Percentiles rank a stretch among this genome's conserved stretches.
Evolutionary conservation across 30 jellyfish, hydroid and myxozoan species (phyloP).

Genomic region (Aurelia aurita): DNA sequence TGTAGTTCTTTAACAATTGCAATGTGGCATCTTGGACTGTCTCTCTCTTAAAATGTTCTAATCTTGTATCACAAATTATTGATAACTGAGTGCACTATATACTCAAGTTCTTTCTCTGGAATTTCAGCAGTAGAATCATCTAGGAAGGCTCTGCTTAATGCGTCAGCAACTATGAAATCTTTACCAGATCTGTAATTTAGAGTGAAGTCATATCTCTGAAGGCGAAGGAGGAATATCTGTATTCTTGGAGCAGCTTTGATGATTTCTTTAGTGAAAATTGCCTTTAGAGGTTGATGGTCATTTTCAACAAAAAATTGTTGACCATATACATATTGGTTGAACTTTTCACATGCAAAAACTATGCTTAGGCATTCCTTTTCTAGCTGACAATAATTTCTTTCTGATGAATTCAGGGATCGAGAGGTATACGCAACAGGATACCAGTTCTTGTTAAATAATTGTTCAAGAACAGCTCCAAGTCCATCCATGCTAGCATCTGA

Average conservation of each 20-base stretch:
- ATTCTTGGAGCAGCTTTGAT: conserved; percentile 24
- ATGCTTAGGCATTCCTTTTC: conserved; percentile 59
- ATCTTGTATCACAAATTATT: conserved; percentile 4
- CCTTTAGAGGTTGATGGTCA: conserved; percentile 73
- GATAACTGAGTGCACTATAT: conserved; percentile 34
- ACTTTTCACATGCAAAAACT: conserved; percentile 33
- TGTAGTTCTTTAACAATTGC: neutral
- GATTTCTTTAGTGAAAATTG: conserved; percentile 23
- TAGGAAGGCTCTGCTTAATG: conserved; percentile 46
- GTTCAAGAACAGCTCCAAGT: conserved; percentile 61
- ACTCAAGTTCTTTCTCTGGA: conserved; percentile 22
- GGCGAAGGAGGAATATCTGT: conserved; percentile 49
- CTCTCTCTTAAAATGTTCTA: conserved; percentile 29
- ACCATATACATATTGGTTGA: conserved; percentile 60
- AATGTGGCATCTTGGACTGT: conserved; percentile 21
- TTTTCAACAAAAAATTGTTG: conserved; percentile 37
- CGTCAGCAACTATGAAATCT: conserved; percentile 45
- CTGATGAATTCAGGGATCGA: conserved; percentile 57
- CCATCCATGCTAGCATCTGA: conserved; percentile 64
- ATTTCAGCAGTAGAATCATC: conserved; percentile 12
- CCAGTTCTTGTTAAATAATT: conserved; percentile 30
- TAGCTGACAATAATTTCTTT: conserved; percentile 34
- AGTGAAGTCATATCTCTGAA: conserved; percentile 45
- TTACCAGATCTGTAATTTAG: conserved; percentile 38
- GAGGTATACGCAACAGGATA: conserved; percentile 76